Percentiles rank a stretch among this genome's conserved stretches.
Evolutionary conservation across 2,113 vertebrate genomes (phyloP).

Genomic region (Gallinago paraguaiae): DNA sequence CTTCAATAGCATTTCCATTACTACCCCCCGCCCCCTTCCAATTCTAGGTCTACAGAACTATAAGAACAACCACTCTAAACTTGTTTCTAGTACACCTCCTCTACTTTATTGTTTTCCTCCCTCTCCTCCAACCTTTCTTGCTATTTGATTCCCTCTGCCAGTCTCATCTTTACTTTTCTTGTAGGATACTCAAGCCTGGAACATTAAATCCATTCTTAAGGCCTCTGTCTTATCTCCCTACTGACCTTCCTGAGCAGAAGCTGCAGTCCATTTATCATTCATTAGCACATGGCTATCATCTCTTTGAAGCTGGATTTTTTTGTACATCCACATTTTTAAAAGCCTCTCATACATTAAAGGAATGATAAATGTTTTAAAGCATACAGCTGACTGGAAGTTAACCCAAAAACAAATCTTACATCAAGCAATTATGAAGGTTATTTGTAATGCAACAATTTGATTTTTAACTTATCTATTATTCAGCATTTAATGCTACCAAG

Average conservation of each 20-base stretch:
- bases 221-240: not conserved
- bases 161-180: not conserved
- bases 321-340: not conserved
- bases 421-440: not conserved
- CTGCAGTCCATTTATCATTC: conserved; percentile 8
- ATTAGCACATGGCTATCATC: not conserved
- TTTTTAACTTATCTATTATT: conserved; percentile 32
- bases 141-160: not conserved
- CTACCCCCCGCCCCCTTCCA: not conserved
- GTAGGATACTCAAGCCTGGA: not conserved
- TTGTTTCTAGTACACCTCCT: not conserved
- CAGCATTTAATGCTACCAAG: conserved; percentile 4
- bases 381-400: conserved; percentile 31
- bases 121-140: not conserved
- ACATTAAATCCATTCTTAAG: not conserved
- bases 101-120: not conserved
- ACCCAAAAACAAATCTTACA: not conserved
- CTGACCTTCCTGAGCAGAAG: not conserved
- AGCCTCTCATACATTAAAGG: conserved; percentile 6
- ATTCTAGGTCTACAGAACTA: not conserved
- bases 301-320: not conserved
- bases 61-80: not conserved
- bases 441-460: conserved; percentile 1
- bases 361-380: conserved; percentile 20
- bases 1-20: not conserved